Conservation (phyloP, 2,888 invertebrate species). For the Lepeophtheirus nordmannii region DNA sequence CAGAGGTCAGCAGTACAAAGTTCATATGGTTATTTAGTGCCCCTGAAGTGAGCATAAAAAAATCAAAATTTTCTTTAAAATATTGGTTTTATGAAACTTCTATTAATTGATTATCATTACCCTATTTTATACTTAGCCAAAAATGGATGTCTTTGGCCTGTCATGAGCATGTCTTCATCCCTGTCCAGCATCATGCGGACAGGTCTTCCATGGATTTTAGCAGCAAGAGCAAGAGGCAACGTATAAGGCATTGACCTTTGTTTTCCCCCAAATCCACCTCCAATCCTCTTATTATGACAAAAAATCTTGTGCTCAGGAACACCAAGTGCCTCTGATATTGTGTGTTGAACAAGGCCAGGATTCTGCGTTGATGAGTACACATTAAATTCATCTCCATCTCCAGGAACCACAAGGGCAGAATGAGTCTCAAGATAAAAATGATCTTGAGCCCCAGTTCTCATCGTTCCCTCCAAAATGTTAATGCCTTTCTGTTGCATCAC, state of each 20-base stretch:
- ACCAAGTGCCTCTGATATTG: constrained; percentile 47
- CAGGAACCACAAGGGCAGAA: constrained; percentile 37
- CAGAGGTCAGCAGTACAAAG: too few relatives aligned
- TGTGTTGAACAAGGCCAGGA: constrained; percentile 54
- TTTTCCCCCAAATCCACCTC: constrained; percentile 92
- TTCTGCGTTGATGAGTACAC: constrained; percentile 68
- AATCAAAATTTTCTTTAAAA: too few relatives aligned
- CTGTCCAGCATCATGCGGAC: constrained; percentile 75
- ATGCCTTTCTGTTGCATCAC: constrained; percentile 49
- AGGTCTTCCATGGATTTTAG: constrained; percentile 53
- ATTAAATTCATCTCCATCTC: constrained; percentile 61
- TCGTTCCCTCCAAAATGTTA: constrained; percentile 56
- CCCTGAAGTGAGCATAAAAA: too few relatives aligned
- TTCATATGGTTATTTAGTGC: too few relatives aligned
- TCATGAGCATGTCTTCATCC: constrained; percentile 79
- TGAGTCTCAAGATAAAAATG: constrained; percentile 86
- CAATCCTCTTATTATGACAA: constrained; percentile 51
- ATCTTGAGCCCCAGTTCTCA: constrained; percentile 73
- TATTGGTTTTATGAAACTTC: too few relatives aligned
- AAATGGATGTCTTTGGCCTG: constrained; percentile 78
- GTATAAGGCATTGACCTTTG: constrained; percentile 53
- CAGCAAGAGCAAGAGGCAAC: constrained; percentile 62
- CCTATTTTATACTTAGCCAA: constrained; percentile 66
- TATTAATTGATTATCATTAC: constrained; percentile 30
- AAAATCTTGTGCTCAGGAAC: constrained; percentile 42